Evolutionary conservation across 2,113 vertebrate species (phyloP), one percentile per base, ranked within the genome.

Genomic region (Salvelinus namaycush): DNA sequence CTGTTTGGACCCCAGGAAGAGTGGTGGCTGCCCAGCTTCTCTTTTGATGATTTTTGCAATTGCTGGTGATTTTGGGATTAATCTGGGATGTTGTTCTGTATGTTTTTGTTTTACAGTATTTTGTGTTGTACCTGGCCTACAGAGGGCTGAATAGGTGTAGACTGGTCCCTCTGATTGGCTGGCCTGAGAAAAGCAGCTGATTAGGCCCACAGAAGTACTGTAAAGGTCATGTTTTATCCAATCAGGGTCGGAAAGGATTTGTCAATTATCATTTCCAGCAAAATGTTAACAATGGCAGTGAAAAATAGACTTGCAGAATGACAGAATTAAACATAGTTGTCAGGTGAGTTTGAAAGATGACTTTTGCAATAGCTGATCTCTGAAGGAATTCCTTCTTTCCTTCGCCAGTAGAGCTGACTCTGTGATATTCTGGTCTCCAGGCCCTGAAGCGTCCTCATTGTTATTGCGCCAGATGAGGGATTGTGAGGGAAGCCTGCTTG

Each of bases 311-410:
- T 44, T 26, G 12, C 22, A 26, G 64, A 67, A 29, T 44, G 39
- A 44, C 16, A 27, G 27, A 24, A 31, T 26, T 14, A 16, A 16
- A 29, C 4, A 31, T 14, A 16, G 16, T 67, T 67, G 12, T 16
- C 26, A 27, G 7, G 6, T 31, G 65, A 67, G 65, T 67, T 67
- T 67, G 65, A 67, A 67, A 29, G 65, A 67, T 67, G 11, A 67
- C 7, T 67, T 67, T 67, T 7, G 22, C 65, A 31, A 26, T 67
- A 26, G 13, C 14, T 31, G 65, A 67, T 44, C 27, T 67, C 65
- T 67, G 65, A 26, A 67, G 8, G 27, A 67, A 67, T n/a, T 59
- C 27, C 26, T 54, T 66, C 65, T 74, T 66, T 74, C 73, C 60
- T 44, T 44, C 2, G 9, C 60, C 73, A 67, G 65, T 67, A 14